Conservation (phyloP, 2,888 invertebrate species). For the Polymixis flavicincta region DNA sequence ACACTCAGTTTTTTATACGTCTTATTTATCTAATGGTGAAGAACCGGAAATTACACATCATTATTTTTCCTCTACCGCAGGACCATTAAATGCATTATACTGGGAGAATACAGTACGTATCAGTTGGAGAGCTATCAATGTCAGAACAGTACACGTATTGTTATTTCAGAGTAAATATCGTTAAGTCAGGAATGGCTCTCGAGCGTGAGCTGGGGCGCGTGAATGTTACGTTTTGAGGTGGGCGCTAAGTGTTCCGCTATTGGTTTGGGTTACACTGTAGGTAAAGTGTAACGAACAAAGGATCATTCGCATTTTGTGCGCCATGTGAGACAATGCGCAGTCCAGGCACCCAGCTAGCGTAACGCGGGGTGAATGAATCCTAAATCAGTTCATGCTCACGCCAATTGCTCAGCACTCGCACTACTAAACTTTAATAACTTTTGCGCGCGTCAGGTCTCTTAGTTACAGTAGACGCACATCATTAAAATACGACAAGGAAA, state of each 20-base stretch:
- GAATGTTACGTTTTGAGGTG: conserved; percentile 82
- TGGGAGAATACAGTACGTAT: conserved; percentile 62
- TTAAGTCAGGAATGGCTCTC: conserved; percentile 77
- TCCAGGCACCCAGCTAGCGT: conserved; percentile 83
- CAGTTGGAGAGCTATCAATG: conserved; percentile 77
- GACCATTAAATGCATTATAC: conserved; percentile 56
- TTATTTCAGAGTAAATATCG: conserved; percentile 82
- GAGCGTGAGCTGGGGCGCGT: conserved; percentile 75
- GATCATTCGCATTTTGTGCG: conserved; percentile 84
- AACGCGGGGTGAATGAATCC: conserved; percentile 88
- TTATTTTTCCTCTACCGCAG: conserved; percentile 56
- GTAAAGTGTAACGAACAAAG: conserved; percentile 87
- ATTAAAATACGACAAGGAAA: conserved; percentile 63
- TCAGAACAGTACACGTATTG: conserved; percentile 75
- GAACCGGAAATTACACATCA: conserved; percentile 64
- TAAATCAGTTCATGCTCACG: conserved; percentile 82
- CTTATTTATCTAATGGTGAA: conserved; percentile 51
- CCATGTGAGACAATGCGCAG: conserved; percentile 84
- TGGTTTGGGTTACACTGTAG: conserved; percentile 83
- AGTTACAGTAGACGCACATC: conserved; percentile 59
- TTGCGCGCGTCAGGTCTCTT: conserved; percentile 43
- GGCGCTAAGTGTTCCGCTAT: conserved; percentile 83
- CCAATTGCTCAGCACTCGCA: conserved; percentile 66
- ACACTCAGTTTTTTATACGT: conserved; percentile 46
- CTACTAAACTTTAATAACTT: conserved; percentile 65